A percentile compares a stretch with the other conserved stretches of the same genome.
Evolutionary conservation across 1,140 invertebrate species (phyloP).

Genomic region (Lepidostoma basale): DNA sequence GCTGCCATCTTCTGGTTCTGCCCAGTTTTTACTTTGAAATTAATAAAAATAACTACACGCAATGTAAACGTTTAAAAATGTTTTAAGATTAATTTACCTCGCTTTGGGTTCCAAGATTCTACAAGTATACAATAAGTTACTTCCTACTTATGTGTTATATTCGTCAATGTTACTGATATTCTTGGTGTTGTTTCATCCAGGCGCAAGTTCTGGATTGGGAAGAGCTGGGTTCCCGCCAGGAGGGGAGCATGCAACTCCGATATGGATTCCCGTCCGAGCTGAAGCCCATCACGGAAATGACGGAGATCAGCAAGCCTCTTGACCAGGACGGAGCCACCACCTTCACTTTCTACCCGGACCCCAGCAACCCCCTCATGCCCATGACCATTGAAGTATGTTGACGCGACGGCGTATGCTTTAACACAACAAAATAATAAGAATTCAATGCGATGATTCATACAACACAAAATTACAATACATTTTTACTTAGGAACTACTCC

Average conservation of each 20-base stretch:
- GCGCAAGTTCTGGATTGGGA: slow-evolving; percentile 35
- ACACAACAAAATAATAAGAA: too few relatives aligned
- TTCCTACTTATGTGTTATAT: not conserved
- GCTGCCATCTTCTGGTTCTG: too few relatives aligned
- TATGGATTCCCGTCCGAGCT: slow-evolving; percentile 32
- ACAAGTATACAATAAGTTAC: too few relatives aligned
- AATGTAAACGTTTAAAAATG: too few relatives aligned
- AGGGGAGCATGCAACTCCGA: slow-evolving; percentile 6
- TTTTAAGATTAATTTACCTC: too few relatives aligned
- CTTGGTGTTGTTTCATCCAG: slow-evolving; percentile 20
- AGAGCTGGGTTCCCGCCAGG: not conserved
- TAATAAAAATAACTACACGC: too few relatives aligned
- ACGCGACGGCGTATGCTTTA: too few relatives aligned
- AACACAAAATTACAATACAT: too few relatives aligned
- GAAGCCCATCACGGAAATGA: not conserved
- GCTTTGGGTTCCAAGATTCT: too few relatives aligned
- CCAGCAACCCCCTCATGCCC: slow-evolving; percentile 11
- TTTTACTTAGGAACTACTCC: too few relatives aligned
- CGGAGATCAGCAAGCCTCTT: slow-evolving; percentile 24
- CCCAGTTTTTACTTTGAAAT: too few relatives aligned
- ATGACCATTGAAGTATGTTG: slow-evolving; percentile 39
- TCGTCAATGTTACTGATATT: not conserved
- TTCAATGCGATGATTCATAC: too few relatives aligned
- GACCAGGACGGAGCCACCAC: slow-evolving; percentile 11
- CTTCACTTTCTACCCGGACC: slow-evolving; percentile 31